These are phyloP conservation scores for Sminthurinus aureus DNA, from an alignment of 2,888 invertebrate genomes.

Conservation along the genomic window DNA sequence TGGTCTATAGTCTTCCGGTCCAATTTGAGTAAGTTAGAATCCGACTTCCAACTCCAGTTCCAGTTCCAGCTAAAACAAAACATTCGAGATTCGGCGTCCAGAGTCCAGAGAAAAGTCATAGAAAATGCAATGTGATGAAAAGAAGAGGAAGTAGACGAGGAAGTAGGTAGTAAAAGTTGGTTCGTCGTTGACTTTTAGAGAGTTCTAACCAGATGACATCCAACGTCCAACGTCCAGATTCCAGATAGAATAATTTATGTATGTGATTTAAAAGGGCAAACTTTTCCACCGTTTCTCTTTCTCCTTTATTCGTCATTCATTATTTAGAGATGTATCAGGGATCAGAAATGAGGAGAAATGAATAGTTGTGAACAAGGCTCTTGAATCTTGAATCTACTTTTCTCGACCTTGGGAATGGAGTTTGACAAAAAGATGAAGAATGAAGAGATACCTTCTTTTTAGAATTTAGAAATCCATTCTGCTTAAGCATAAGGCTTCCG, in stretches of 20 bases:
- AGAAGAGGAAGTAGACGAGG: neutral
- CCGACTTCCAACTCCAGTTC: neutral
- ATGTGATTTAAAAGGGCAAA: slow-evolving; percentile 1
- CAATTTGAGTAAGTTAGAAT: neutral
- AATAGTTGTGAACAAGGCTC: no score
- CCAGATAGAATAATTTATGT: slow-evolving; percentile 6
- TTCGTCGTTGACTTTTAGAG: neutral
- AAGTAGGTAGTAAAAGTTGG: neutral
- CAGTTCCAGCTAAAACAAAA: neutral
- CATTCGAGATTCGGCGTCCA: neutral
- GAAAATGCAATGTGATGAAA: neutral
- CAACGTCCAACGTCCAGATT: neutral
- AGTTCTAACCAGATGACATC: neutral
- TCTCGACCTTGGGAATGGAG: no score
- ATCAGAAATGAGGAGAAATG: no score
- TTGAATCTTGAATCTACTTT: no score
- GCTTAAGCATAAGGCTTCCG: no score
- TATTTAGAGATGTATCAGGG: no score
- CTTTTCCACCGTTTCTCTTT: neutral
- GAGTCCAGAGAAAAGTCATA: neutral
- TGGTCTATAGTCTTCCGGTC: neutral
- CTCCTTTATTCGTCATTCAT: neutral
- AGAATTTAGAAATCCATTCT: no score
- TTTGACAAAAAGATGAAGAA: no score
- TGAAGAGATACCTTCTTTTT: no score